phyloP scores from a whole-genome alignment of 2,113 vertebrate species.

The Halcyon senegalensis region DNA sequence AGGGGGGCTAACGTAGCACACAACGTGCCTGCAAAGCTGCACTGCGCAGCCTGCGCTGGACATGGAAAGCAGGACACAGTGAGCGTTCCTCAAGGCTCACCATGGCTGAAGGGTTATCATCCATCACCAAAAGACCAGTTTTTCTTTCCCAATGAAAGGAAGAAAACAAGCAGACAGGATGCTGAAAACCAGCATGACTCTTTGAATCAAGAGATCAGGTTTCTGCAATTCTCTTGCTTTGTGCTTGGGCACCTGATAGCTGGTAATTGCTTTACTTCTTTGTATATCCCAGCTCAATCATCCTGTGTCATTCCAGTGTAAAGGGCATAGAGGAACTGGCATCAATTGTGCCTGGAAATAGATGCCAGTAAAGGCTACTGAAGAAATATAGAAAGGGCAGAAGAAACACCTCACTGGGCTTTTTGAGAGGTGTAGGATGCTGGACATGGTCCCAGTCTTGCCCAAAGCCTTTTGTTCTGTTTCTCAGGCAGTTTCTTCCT shows the following conservation, averaged over 20 bases:
- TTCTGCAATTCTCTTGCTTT: not conserved
- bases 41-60: not conserved
- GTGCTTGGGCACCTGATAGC: not conserved
- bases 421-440: not conserved
- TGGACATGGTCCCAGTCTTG: not conserved
- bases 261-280: not conserved
- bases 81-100: not conserved
- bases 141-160: not conserved
- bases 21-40: accelerated
- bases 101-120: not conserved
- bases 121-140: not conserved
- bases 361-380: not conserved
- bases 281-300: not conserved
- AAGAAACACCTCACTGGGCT: not conserved
- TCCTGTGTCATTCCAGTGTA: not conserved
- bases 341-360: not conserved
- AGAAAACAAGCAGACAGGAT: not conserved
- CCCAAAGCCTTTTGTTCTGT: not conserved
- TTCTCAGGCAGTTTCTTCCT: not conserved
- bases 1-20: not conserved
- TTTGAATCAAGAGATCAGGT: not conserved
- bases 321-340: not conserved
- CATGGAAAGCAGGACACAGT: not conserved
- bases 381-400: not conserved
- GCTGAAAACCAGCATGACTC: not conserved